Evolutionary conservation across 2,113 vertebrate species (phyloP).

Genomic region (Hippocampus abdominalis): DNA sequence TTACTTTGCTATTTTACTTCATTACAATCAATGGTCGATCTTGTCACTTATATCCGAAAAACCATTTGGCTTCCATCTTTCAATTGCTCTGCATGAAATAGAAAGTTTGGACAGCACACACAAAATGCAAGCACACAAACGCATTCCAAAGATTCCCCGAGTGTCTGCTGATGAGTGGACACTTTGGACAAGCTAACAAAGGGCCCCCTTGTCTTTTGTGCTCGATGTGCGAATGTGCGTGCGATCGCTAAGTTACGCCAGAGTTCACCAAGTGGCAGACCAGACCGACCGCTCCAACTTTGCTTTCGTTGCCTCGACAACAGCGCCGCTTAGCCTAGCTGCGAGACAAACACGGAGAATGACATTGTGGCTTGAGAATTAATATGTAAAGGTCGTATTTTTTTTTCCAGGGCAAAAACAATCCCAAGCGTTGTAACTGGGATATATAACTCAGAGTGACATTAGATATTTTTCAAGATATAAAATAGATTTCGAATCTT

Average conservation of each 20-base stretch:
- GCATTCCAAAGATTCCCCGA: constrained; percentile 58
- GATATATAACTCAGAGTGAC: too few relatives aligned
- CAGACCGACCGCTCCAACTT: background rate
- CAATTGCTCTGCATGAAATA: background rate
- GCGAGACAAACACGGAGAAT: background rate
- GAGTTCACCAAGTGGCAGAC: background rate
- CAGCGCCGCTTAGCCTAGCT: background rate
- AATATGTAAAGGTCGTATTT: too few relatives aligned
- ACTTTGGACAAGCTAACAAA: constrained; percentile 15
- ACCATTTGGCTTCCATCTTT: too few relatives aligned
- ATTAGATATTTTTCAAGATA: too few relatives aligned
- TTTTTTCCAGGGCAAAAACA: too few relatives aligned
- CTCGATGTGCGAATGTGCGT: background rate
- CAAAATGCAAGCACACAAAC: background rate
- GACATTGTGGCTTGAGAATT: too few relatives aligned
- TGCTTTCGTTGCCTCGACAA: background rate
- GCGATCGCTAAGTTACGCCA: background rate
- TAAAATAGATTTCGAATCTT: too few relatives aligned
- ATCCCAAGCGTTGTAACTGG: too few relatives aligned
- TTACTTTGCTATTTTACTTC: too few relatives aligned
- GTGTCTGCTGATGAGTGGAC: constrained; percentile 5
- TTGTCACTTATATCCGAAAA: too few relatives aligned
- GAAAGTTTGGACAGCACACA: too few relatives aligned
- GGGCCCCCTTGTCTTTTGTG: constrained; percentile 11
- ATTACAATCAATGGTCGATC: too few relatives aligned